Percentiles rank a stretch among this genome's conserved stretches.
Evolutionary conservation across 2,888 invertebrate species (phyloP).

Genomic region (Plebejus anna): DNA sequence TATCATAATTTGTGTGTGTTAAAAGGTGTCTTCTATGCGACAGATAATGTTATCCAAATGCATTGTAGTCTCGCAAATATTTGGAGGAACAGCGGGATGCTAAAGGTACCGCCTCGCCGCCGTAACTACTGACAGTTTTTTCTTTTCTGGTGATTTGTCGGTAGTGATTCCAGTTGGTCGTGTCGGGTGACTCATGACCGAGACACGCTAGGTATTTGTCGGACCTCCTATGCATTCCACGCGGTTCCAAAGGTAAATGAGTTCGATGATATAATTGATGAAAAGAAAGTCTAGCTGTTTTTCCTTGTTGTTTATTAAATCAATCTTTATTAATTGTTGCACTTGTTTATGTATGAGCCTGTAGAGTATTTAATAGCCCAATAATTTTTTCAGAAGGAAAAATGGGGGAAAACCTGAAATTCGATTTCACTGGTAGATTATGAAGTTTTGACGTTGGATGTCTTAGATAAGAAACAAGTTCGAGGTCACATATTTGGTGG

Average conservation of each 20-base stretch:
- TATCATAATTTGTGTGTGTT: not conserved
- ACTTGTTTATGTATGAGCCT: not conserved
- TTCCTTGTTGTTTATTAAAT: not conserved
- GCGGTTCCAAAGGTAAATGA: conserved; percentile 39
- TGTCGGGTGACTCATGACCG: conserved; percentile 59
- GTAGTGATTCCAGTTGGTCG: conserved; percentile 40
- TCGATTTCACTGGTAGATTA: not conserved
- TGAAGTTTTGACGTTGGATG: not conserved
- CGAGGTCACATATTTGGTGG: not conserved
- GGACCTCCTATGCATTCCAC: conserved; percentile 56
- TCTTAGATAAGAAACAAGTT: not conserved
- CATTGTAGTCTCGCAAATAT: conserved; percentile 30
- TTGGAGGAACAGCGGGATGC: conserved; percentile 32
- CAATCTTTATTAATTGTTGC: not conserved
- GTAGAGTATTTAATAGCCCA: not conserved
- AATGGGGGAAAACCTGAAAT: not conserved
- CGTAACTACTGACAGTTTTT: conserved; percentile 40
- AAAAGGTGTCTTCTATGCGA: conserved; percentile 32
- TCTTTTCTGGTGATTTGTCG: conserved; percentile 43
- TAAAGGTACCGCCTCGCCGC: conserved; percentile 39
- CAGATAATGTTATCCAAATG: conserved; percentile 9
- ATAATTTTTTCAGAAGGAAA: not conserved
- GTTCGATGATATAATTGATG: conserved; percentile 4
- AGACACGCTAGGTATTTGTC: conserved; percentile 59
- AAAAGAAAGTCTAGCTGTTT: not conserved